Evolutionary conservation across 1,140 invertebrate species (phyloP), one percentile per base, ranked within the genome.

Genomic region (Pseudachorutes palmiensis): DNA sequence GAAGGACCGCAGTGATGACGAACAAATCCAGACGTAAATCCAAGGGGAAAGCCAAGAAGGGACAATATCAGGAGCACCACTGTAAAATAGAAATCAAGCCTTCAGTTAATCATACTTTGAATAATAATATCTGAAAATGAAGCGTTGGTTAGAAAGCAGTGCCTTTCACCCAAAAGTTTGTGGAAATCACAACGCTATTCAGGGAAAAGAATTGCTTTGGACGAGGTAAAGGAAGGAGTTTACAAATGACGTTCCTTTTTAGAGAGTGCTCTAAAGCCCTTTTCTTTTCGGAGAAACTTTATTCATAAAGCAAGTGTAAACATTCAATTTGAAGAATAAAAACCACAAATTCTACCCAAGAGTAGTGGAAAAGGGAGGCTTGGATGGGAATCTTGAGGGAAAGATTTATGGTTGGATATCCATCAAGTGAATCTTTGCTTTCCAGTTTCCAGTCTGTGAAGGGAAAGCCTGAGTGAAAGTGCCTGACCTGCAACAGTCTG

Each of bases 31-130:
- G 79, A 79, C n/a, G 76, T 76, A 30, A 80, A 75, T 32, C 79
- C 80, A 31, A 80, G 36, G 24, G 80, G 80, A 68, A 76, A 80
- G 16, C 80, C 74, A 26, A 80, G 70, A 14, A 81, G 74, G 1
- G 78, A 78, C 58, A 74, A n/a, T 61, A 72, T 65, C n/a, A 72
- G 61, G 57, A 70, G 68, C 64, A 66, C 64, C 68, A 72, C 71
- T 72, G 62, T 5, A 71, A 71, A 45, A 48, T 41, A 61, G 5
- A 58, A 24, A 58, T 1, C n/a, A n/a, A n/a, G n/a, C n/a, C n/a
- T n/a, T n/a, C n/a, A n/a, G n/a, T n/a, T n/a, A n/a, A n/a, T n/a
- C n/a, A n/a, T n/a, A n/a, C n/a, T n/a, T n/a, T n/a, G n/a, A n/a
- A n/a, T n/a, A n/a, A n/a, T n/a, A n/a, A n/a, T n/a, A n/a, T n/a